phyloP scores from a whole-genome alignment of 2,113 vertebrate species.

The Gobio gobio region DNA sequence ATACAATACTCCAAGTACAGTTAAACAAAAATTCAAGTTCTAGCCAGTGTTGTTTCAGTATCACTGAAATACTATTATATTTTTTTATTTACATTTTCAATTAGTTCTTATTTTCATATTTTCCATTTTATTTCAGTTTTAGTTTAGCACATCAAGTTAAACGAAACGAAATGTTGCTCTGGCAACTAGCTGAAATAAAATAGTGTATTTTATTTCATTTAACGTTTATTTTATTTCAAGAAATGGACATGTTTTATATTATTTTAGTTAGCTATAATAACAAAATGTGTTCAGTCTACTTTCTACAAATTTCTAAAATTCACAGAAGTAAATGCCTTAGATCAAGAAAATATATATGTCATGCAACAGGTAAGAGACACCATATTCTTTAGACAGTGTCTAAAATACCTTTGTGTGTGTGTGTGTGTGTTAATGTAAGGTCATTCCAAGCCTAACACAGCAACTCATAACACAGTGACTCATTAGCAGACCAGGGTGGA shows the following conservation, averaged over 20 bases:
- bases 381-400: background rate
- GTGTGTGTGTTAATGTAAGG: background rate
- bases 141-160: too few species aligned
- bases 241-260: too few species aligned
- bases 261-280: too few species aligned
- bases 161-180: too few species aligned
- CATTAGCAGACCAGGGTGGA: conserved; percentile 39
- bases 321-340: background rate
- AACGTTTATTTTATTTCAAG: too few species aligned
- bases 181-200: too few species aligned
- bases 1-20: background rate
- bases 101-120: too few species aligned
- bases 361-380: conserved; percentile 3
- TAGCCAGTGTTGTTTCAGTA: background rate
- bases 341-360: background rate
- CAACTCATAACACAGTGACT: conserved; percentile 12
- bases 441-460: conserved; percentile 11
- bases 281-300: background rate
- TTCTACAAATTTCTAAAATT: background rate
- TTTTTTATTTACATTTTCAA: too few species aligned
- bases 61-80: background rate
- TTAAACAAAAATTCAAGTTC: conserved; percentile 1
- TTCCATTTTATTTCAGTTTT: too few species aligned
- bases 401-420: conserved; percentile 48
- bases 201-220: too few species aligned